Percentiles rank a stretch among this genome's conserved stretches.
Evolutionary conservation across 1,140 invertebrate genomes (phyloP).

Genomic region (Scaptomyza graminum): DNA sequence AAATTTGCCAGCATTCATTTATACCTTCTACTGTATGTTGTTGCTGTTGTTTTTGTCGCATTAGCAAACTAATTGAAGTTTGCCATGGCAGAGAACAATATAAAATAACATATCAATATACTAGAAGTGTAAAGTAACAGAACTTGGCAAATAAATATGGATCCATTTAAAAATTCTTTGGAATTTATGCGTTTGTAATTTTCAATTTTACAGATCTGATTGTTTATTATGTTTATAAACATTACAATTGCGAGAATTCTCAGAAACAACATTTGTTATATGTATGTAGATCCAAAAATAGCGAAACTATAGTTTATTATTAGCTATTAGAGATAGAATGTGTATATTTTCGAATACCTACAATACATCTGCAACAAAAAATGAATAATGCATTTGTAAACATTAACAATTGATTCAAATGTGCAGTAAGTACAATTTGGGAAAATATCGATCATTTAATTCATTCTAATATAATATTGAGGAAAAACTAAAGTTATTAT

Average conservation of each 20-base stretch:
- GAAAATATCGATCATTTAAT: background rate
- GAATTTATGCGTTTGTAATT: background rate
- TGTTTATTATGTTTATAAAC: background rate
- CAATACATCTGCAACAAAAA: background rate
- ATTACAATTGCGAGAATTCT: background rate
- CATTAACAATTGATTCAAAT: background rate
- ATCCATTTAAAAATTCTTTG: background rate
- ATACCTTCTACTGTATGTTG: constrained; percentile 13
- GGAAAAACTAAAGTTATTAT: too few species aligned
- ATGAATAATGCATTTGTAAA: constrained; percentile 1
- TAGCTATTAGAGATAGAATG: background rate
- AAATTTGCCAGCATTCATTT: constrained; percentile 44
- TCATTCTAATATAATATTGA: too few species aligned
- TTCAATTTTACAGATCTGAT: background rate
- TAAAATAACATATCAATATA: constrained; percentile 16
- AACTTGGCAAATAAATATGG: constrained; percentile 2
- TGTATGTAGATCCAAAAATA: too few species aligned
- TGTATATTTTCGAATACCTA: background rate
- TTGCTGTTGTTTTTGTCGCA: constrained; percentile 30
- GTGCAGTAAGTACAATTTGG: background rate
- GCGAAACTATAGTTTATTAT: background rate
- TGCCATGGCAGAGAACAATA: constrained; percentile 26
- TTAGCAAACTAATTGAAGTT: constrained; percentile 65
- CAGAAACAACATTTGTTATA: background rate
- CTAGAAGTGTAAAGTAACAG: constrained; percentile 17